A percentile compares a stretch with the other conserved stretches of the same genome.
Evolutionary conservation across 2,888 invertebrate genomes (phyloP).

Genomic region (Stegophylla sp.): DNA sequence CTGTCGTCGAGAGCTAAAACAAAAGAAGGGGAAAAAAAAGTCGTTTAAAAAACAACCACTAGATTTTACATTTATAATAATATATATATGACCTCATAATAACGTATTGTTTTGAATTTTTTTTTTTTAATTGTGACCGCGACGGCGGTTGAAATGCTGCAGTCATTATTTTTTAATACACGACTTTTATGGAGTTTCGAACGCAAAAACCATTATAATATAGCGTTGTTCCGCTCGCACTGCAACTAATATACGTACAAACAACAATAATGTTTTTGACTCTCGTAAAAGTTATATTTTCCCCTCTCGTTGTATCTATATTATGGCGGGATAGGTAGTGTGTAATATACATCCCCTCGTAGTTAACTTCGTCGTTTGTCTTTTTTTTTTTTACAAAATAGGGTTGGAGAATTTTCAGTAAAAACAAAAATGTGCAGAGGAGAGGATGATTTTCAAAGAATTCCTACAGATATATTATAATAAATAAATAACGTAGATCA

Average conservation of each 20-base stretch:
- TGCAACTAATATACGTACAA: background rate
- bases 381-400: background rate
- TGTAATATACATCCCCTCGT: background rate
- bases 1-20: background rate
- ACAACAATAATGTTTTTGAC: background rate
- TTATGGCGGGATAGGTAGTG: background rate
- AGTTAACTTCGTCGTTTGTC: background rate
- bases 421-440: no score
- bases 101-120: constrained; percentile 38
- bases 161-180: constrained; percentile 29
- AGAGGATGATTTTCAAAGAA: no score
- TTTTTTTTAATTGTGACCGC: constrained; percentile 40
- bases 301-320: background rate
- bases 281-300: constrained; percentile 29
- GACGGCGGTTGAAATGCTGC: background rate
- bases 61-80: background rate
- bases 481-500: no score
- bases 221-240: background rate
- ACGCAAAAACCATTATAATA: background rate
- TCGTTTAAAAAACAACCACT: constrained; percentile 36
- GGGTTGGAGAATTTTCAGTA: no score
- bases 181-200: background rate
- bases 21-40: constrained; percentile 15
- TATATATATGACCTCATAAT: constrained; percentile 8
- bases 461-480: no score